These are phyloP conservation scores for Habroteleia sp. DNA, from an alignment of 2,888 invertebrate species.

Conservation along the genomic window DNA sequence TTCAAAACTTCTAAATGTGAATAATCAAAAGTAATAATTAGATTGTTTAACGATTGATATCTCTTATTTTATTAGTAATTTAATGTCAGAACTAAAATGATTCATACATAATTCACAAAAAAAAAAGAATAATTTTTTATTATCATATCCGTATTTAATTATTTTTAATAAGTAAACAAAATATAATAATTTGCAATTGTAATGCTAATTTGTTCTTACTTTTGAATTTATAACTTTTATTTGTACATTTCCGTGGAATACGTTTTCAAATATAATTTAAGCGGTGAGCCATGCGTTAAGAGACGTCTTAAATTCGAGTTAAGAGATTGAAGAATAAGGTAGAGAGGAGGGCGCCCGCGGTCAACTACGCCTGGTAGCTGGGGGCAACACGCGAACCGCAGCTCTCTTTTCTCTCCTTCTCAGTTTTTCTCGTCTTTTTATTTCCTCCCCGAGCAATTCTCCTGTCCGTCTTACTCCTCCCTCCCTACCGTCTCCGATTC, in stretches of 20 bases:
- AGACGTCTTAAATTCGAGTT: slow-evolving; percentile 62
- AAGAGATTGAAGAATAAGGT: slow-evolving; percentile 71
- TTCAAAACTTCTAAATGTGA: too few species aligned
- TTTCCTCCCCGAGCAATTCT: slow-evolving; percentile 47
- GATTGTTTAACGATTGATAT: too few species aligned
- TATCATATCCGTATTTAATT: too few species aligned
- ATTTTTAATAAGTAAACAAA: too few species aligned
- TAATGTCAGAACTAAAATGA: too few species aligned
- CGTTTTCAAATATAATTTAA: slow-evolving; percentile 42
- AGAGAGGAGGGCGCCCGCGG: slow-evolving; percentile 70
- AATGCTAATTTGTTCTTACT: too few species aligned
- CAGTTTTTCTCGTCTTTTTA: slow-evolving; percentile 46
- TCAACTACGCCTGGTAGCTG: slow-evolving; percentile 70
- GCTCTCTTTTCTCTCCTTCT: slow-evolving; percentile 58
- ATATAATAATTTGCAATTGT: too few species aligned
- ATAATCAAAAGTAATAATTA: too few species aligned
- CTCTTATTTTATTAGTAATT: too few species aligned
- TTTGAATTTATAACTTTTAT: background rate
- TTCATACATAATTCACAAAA: too few species aligned
- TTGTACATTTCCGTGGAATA: slow-evolving; percentile 1
- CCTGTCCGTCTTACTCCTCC: slow-evolving; percentile 51
- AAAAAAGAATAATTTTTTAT: too few species aligned
- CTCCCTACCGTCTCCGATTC: slow-evolving; percentile 43
- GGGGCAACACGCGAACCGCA: slow-evolving; percentile 73
- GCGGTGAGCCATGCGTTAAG: slow-evolving; percentile 58